Conservation (phyloP, 2,797 vertebrate species). For the Nannoperca australis region DNA sequence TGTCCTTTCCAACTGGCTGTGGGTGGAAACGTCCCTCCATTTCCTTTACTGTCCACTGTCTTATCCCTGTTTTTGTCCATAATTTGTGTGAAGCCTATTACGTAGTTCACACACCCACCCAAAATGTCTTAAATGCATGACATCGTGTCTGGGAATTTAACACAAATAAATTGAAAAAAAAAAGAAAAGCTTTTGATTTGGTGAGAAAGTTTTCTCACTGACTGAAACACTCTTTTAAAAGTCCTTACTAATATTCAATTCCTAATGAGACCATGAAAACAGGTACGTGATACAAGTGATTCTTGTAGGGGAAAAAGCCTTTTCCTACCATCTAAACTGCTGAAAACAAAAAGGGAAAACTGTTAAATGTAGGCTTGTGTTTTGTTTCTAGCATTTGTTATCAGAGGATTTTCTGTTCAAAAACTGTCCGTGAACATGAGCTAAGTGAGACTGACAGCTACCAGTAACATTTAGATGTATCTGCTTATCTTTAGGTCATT, state of each 20-base stretch:
- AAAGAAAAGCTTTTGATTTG: slow-evolving; percentile 6
- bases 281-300: too few relatives aligned
- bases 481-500: not conserved
- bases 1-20: slow-evolving; percentile 19
- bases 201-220: slow-evolving; percentile 21
- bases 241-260: not conserved
- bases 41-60: slow-evolving; percentile 11
- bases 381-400: not conserved
- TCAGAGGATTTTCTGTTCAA: not conserved
- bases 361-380: too few relatives aligned
- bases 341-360: not conserved
- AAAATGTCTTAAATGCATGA: slow-evolving; percentile 48
- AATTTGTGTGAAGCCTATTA: slow-evolving; percentile 21
- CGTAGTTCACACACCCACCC: slow-evolving; percentile 33
- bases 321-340: not conserved
- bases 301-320: not conserved
- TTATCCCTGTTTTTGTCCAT: slow-evolving; percentile 24
- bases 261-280: slow-evolving; percentile 3
- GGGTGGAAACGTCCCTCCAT: slow-evolving; percentile 2
- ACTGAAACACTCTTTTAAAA: slow-evolving; percentile 15
- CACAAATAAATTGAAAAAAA: slow-evolving; percentile 1
- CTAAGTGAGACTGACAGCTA: not conserved
- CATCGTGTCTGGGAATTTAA: slow-evolving; percentile 60
- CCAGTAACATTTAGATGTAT: not conserved
- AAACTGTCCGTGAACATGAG: not conserved